A percentile compares a stretch with the other conserved stretches of the same genome.
phyloP scores from a whole-genome alignment of 2,888 invertebrate species.

The Ectemnius lituratus region DNA sequence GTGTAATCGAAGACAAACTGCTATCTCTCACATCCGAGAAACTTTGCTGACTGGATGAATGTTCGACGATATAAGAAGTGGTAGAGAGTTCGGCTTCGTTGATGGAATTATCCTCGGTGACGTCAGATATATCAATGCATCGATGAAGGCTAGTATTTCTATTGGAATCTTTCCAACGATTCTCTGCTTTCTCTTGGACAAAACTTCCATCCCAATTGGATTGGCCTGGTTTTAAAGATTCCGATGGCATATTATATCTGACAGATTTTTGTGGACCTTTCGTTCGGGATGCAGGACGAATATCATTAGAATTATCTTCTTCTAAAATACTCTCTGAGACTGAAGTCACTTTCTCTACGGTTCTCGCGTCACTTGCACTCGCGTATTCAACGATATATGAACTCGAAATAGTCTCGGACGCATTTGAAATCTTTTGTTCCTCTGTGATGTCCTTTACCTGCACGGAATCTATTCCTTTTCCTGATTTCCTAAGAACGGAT shows the following conservation, averaged over 20 bases:
- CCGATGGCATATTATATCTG: constrained; percentile 16
- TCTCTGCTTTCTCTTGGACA: constrained; percentile 77
- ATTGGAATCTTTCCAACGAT: constrained; percentile 33
- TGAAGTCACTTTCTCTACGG: constrained; percentile 63
- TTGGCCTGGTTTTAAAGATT: constrained; percentile 66
- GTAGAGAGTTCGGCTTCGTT: constrained; percentile 70
- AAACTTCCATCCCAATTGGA: constrained; percentile 81
- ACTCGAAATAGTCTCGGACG: constrained; percentile 81
- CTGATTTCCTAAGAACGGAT: constrained; percentile 58
- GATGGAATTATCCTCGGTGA: constrained; percentile 67
- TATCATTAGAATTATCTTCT: constrained; percentile 53
- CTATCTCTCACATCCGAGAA: constrained; percentile 63
- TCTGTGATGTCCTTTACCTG: constrained; percentile 75
- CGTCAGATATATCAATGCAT: constrained; percentile 37
- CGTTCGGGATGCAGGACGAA: not conserved
- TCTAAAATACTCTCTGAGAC: constrained; percentile 69
- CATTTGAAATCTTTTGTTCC: constrained; percentile 79
- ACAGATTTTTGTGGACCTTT: constrained; percentile 21
- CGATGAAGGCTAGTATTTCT: constrained; percentile 71
- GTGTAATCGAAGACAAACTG: constrained; percentile 50
- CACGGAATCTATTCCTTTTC: constrained; percentile 64
- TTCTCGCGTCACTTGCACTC: constrained; percentile 55
- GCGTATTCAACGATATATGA: constrained; percentile 82
- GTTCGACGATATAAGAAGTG: constrained; percentile 70
- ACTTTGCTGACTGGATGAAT: constrained; percentile 69